Evolutionary conservation across 2,797 vertebrate genomes (phyloP).

Genomic region (Borostomias antarcticus): DNA sequence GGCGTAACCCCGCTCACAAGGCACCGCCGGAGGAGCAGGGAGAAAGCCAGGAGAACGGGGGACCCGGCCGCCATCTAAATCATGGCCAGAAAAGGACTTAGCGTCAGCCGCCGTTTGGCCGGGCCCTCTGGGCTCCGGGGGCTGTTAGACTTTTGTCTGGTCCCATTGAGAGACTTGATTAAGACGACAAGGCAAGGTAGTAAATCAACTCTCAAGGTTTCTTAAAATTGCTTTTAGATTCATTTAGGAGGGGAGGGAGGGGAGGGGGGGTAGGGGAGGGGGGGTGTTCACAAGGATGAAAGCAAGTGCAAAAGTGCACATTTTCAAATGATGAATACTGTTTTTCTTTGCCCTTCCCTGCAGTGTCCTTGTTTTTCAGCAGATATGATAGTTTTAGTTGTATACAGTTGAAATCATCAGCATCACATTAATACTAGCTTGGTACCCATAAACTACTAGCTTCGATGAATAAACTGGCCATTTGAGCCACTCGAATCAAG

Average conservation of each 20-base stretch:
- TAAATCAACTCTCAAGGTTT: constrained; percentile 94
- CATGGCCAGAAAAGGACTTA: constrained; percentile 91
- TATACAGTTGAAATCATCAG: constrained; percentile 38
- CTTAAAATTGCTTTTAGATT: constrained; percentile 85
- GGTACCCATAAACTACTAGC: constrained; percentile 15
- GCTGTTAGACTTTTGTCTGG: constrained; percentile 89
- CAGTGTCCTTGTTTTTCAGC: constrained; percentile 49
- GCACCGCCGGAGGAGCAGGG: constrained; percentile 85
- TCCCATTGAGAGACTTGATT: constrained; percentile 95
- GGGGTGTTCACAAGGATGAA: constrained; percentile 69
- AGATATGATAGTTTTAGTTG: constrained; percentile 52
- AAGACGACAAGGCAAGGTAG: constrained; percentile 82
- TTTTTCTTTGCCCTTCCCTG: constrained; percentile 70
- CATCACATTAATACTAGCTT: constrained; percentile 21
- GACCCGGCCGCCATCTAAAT: constrained; percentile 93
- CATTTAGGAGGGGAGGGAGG: constrained; percentile 55
- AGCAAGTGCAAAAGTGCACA: constrained; percentile 74
- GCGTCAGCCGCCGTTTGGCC: constrained; percentile 92
- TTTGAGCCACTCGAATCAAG: no score
- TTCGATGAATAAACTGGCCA: constrained; percentile 7
- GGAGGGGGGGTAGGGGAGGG: constrained; percentile 55
- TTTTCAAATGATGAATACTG: constrained; percentile 75
- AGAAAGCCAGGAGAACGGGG: constrained; percentile 83
- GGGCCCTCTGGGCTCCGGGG: constrained; percentile 83
- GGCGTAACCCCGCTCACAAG: constrained; percentile 87